Evolutionary conservation across 2,113 vertebrate genomes (phyloP).

Genomic region (Neoarius graeffei): DNA sequence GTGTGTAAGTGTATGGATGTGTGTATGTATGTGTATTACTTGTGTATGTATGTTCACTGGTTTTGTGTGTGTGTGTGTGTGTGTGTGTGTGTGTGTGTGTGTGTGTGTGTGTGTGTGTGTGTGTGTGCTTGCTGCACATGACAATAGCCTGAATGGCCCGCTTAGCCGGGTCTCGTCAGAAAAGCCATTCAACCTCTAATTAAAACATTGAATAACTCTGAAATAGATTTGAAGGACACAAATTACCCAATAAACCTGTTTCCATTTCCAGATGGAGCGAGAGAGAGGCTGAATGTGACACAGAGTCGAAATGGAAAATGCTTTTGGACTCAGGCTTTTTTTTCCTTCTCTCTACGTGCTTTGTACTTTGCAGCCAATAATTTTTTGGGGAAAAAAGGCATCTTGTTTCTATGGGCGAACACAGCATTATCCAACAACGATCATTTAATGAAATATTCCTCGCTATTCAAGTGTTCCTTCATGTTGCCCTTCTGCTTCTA

Average conservation of each 20-base stretch:
- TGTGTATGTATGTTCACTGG: neutral
- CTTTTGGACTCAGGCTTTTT: slow-evolving; percentile 66
- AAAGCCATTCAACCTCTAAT: slow-evolving; percentile 95
- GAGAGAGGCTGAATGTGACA: slow-evolving; percentile 71
- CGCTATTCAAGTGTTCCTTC: neutral
- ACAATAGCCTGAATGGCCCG: slow-evolving; percentile 77
- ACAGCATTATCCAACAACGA: slow-evolving; percentile 14
- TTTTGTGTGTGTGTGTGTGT: neutral
- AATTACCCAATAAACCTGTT: slow-evolving; percentile 95
- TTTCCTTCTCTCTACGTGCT: slow-evolving; percentile 5
- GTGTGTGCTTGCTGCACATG: slow-evolving; percentile 6
- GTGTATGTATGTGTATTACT: neutral
- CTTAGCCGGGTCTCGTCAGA: slow-evolving; percentile 83
- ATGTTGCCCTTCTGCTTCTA: neutral
- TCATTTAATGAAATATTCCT: slow-evolving; percentile 30
- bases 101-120: neutral
- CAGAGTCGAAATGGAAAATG: slow-evolving; percentile 82
- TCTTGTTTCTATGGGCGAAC: slow-evolving; percentile 13
- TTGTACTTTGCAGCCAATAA: slow-evolving; percentile 36
- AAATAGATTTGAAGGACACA: slow-evolving; percentile 92
- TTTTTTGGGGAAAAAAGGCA: slow-evolving; percentile 75
- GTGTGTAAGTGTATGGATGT: neutral
- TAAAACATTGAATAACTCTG: slow-evolving; percentile 99
- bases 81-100: neutral
- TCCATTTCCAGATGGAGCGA: slow-evolving; percentile 72